Conservation (phyloP, 2,797 vertebrate genomes). For the Okamejei kenojei region DNA sequence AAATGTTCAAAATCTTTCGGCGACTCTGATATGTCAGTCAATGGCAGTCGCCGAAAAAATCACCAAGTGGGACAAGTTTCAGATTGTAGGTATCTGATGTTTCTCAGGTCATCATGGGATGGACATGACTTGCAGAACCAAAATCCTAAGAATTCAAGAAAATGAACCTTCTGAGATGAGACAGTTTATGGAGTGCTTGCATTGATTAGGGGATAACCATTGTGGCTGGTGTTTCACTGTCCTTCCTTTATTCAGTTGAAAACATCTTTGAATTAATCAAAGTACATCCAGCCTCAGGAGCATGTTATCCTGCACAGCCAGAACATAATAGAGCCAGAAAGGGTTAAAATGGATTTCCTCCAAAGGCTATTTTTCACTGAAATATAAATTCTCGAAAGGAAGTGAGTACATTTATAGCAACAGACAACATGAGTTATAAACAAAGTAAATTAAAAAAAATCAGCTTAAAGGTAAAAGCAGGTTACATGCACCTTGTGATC, state of each 20-base stretch:
- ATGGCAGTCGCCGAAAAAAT: no score
- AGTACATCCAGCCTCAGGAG: not conserved
- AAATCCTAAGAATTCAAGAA: not conserved
- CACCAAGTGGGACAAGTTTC: no score
- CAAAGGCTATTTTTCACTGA: not conserved
- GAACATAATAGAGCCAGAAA: not conserved
- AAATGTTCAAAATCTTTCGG: no score
- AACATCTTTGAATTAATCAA: not conserved
- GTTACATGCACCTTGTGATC: not conserved
- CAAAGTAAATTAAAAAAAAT: not conserved
- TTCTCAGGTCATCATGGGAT: not conserved
- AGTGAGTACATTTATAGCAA: not conserved
- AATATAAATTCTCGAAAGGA: not conserved
- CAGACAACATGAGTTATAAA: not conserved
- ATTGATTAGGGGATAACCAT: not conserved
- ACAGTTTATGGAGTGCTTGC: not conserved
- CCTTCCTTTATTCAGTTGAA: not conserved
- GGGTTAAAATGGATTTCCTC: not conserved
- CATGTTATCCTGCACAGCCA: not conserved
- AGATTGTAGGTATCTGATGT: no score
- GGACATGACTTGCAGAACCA: not conserved
- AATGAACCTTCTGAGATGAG: not conserved
- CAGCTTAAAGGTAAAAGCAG: not conserved
- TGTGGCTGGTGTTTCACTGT: not conserved
- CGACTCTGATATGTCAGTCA: no score